These are phyloP conservation scores for Teleiodes luculella DNA, from an alignment of 2,888 invertebrate species.

Conservation along the genomic window DNA sequence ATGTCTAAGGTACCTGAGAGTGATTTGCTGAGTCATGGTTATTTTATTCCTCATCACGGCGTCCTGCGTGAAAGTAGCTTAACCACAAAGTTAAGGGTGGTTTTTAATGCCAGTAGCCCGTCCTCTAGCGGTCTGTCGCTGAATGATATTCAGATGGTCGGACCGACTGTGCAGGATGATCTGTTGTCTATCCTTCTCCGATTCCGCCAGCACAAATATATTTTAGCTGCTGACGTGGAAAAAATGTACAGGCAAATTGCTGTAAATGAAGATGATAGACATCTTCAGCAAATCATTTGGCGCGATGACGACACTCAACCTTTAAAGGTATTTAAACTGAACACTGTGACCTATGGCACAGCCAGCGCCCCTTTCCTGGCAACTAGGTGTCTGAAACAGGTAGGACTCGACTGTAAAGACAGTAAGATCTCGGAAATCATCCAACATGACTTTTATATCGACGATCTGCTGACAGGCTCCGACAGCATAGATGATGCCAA, in stretches of 20 bases:
- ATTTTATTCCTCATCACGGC: slow-evolving; percentile 22
- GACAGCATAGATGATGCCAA: slow-evolving; percentile 16
- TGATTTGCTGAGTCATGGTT: neutral
- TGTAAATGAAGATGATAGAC: neutral
- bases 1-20: neutral
- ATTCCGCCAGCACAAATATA: slow-evolving; percentile 16
- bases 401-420: slow-evolving; percentile 25
- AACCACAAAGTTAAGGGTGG: slow-evolving; percentile 23
- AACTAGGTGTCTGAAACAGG: slow-evolving; percentile 25
- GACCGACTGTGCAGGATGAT: slow-evolving; percentile 14
- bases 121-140: slow-evolving; percentile 14
- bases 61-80: slow-evolving; percentile 19
- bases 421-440: slow-evolving; percentile 22
- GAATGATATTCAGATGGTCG: slow-evolving; percentile 19
- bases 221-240: slow-evolving; percentile 21
- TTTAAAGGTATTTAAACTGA: slow-evolving; percentile 17
- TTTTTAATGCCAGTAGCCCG: slow-evolving; percentile 20
- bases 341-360: slow-evolving; percentile 26
- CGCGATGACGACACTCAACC: slow-evolving; percentile 15
- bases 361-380: slow-evolving; percentile 31
- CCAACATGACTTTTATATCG: slow-evolving; percentile 30
- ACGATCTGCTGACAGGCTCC: slow-evolving; percentile 26
- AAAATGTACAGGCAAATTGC: slow-evolving; percentile 22
- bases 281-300: slow-evolving; percentile 18
- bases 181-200: slow-evolving; percentile 15